phyloP scores from a whole-genome alignment of 35 echinoderm and acorn worm species.

The Ophiothrix spiculata region DNA sequence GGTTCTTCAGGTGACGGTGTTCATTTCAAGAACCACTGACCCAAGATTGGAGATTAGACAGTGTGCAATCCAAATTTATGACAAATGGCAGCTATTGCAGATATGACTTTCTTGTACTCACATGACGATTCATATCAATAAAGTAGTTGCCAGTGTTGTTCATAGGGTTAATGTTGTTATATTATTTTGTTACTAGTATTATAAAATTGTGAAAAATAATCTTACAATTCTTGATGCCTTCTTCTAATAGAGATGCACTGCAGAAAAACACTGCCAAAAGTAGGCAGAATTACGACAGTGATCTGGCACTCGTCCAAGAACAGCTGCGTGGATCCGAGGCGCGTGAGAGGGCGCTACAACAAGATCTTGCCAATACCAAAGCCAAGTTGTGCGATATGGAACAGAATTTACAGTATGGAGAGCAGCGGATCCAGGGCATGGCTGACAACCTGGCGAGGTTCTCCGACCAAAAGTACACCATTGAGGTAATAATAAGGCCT shows the following conservation, averaged over 20 bases:
- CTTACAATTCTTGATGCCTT: no score
- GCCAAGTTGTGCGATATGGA: conserved; percentile 25
- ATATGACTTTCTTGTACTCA: no score
- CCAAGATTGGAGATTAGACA: no score
- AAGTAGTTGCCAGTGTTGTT: no score
- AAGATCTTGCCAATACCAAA: conserved; percentile 43
- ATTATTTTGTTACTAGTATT: no score
- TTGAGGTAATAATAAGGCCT: no score
- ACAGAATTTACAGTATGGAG: conserved; percentile 45
- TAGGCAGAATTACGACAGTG: conserved; percentile 20
- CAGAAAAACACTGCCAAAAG: conserved; percentile 24
- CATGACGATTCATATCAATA: no score
- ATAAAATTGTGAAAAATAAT: neutral
- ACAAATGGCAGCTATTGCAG: no score
- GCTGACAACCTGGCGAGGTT: conserved; percentile 53
- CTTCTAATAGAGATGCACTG: conserved; percentile 23
- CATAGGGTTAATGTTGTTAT: no score
- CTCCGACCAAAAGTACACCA: conserved; percentile 60
- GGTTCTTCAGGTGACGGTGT: no score
- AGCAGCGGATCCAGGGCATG: conserved; percentile 47
- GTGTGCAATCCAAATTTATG: no score
- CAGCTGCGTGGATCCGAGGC: conserved; percentile 37
- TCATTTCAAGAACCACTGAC: no score
- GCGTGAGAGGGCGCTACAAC: conserved; percentile 36
- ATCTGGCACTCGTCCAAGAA: conserved; percentile 23